Conservation (phyloP, 53 echinoderm and acorn worm genomes). For the Stichopus horrens region DNA sequence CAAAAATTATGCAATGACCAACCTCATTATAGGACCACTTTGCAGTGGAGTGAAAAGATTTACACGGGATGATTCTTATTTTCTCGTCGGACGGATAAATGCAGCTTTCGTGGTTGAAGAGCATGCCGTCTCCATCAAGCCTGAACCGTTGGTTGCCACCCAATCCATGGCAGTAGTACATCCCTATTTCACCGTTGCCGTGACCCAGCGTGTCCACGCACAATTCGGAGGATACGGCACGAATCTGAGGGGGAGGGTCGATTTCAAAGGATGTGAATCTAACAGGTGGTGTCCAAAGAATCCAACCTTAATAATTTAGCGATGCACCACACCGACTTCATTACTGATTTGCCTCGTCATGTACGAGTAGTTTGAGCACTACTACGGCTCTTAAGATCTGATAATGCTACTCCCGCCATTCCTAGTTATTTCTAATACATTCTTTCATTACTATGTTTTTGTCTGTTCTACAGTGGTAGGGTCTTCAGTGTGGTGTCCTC, state of each 20-base stretch:
- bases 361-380: too few relatives aligned
- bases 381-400: too few relatives aligned
- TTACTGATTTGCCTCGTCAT: too few relatives aligned
- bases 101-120: conserved; percentile 64
- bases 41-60: conserved; percentile 23
- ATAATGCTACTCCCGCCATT: too few relatives aligned
- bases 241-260: conserved; percentile 55
- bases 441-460: too few relatives aligned
- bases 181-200: conserved; percentile 58
- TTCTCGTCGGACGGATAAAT: conserved; percentile 46
- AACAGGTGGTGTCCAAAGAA: too few relatives aligned
- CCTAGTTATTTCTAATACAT: too few relatives aligned
- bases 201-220: conserved; percentile 86
- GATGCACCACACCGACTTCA: too few relatives aligned
- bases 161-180: conserved; percentile 85
- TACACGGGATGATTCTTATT: conserved; percentile 56
- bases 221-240: conserved; percentile 62
- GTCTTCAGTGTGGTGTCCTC: too few relatives aligned
- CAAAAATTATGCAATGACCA: neutral
- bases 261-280: neutral
- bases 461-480: too few relatives aligned
- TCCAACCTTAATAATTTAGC: too few relatives aligned
- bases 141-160: conserved; percentile 93
- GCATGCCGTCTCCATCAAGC: conserved; percentile 65
- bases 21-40: conserved; percentile 73